Evolutionary conservation across 2,797 vertebrate species (phyloP).

Genomic region (Oryzias sinensis): DNA sequence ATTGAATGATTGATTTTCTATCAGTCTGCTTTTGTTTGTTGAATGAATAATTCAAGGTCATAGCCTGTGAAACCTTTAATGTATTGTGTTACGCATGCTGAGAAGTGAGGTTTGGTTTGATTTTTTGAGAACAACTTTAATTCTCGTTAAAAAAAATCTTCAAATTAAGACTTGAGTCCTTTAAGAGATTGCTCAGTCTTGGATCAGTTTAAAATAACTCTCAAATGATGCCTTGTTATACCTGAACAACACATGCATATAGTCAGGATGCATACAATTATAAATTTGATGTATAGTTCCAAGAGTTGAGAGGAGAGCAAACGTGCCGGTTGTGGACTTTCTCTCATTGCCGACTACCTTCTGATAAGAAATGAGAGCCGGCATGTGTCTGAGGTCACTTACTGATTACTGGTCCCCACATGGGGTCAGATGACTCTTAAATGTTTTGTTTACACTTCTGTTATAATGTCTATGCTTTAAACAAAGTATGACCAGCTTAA

Average conservation of each 20-base stretch:
- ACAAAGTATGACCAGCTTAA: constrained; percentile 16
- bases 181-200: not conserved
- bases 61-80: constrained; percentile 68
- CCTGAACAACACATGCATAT: constrained; percentile 1
- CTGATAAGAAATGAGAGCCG: constrained; percentile 70
- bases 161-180: not conserved
- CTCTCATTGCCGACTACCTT: constrained; percentile 64
- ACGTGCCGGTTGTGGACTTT: constrained; percentile 69
- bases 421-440: constrained; percentile 69
- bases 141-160: not conserved
- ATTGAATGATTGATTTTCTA: constrained; percentile 76
- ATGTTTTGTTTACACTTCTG: constrained; percentile 78
- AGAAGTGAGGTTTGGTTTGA: constrained; percentile 31
- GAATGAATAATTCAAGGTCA: constrained; percentile 76
- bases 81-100: constrained; percentile 71
- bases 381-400: constrained; percentile 71
- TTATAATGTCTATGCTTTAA: constrained; percentile 36
- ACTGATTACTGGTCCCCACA: constrained; percentile 73
- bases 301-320: constrained; percentile 4
- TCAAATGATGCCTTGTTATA: not conserved
- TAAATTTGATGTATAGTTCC: constrained; percentile 2
- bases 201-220: not conserved
- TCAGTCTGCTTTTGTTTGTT: constrained; percentile 62
- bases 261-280: not conserved
- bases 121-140: constrained; percentile 24